Evolutionary conservation across 2,797 vertebrate species (phyloP).

Genomic region (Calcarius lapponicus): DNA sequence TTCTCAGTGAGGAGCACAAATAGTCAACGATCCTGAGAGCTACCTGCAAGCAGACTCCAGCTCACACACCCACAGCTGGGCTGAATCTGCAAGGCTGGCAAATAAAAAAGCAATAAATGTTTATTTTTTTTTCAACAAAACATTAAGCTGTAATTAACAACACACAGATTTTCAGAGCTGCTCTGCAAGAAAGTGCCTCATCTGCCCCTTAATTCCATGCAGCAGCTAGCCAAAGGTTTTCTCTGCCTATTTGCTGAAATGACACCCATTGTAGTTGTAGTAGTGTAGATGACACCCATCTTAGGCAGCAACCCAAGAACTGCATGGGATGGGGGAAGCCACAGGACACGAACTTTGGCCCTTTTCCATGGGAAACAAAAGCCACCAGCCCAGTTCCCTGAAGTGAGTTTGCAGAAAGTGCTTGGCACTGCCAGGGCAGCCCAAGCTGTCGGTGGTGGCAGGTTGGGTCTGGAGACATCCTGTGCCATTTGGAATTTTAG

Average conservation of each 20-base stretch:
- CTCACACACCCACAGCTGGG: not conserved
- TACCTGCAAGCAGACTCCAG: not conserved
- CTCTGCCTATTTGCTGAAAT: not conserved
- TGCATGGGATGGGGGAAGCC: not conserved
- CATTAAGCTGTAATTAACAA: not conserved
- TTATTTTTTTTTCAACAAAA: not conserved
- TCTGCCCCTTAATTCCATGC: not conserved
- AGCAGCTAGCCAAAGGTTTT: not conserved
- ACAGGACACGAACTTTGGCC: not conserved
- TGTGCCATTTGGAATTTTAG: not conserved
- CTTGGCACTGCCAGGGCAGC: not conserved
- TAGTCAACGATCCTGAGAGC: not conserved
- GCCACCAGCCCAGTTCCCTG: not conserved
- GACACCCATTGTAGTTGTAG: not conserved
- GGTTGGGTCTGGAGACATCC: not conserved
- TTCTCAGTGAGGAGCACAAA: not conserved
- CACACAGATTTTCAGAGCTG: not conserved
- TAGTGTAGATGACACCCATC: too few species aligned
- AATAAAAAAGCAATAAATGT: not conserved
- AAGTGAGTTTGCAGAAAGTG: not conserved
- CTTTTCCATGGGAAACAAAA: not conserved
- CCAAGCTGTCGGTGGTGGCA: rapidly evolving
- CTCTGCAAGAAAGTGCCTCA: not conserved
- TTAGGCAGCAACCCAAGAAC: not conserved
- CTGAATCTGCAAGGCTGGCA: not conserved